Evolutionary conservation across 2,888 invertebrate genomes (phyloP), one percentile per base, ranked within the genome.

Genomic region (Horisme vitalbata): DNA sequence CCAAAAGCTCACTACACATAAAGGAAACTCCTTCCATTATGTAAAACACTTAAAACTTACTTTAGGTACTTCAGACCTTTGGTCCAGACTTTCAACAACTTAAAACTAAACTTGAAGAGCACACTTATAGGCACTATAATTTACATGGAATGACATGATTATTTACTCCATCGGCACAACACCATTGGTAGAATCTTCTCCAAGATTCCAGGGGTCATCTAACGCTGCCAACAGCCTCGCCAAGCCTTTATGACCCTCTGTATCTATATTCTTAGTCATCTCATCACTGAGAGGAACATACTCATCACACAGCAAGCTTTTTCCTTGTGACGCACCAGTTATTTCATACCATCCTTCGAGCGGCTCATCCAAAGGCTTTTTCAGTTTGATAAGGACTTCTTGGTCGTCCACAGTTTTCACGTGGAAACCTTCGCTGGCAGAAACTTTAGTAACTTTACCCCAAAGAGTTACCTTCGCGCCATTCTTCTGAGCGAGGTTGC

Each of bases 281-380:
- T 85, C 82, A 30, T 68, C 71, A 10, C 79, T 77, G 55, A 90
- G 83, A 0, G 79, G 69, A 0, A 87, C 71, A 52, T 86, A 88
- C 38, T 90, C 89, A 36, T 90, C 89, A 54, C 89, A 89, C 38
- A 90, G 54, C 4, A 90, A 68, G 52, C 74, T 77, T 45, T 81
- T 87, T 8, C 89, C 90, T 69, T 89, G 88, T 1, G 85, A 83
- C 4, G 82, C 78, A 7, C 90, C 90, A 36, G 75, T 73, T 20
- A 90, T 82, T 54, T 90, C 90, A 46, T 86, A 87, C 90, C 90
- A 90, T 4, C 90, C 90, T 63, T 88, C 89, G 8, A 90, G 62
- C 1, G 83, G 70, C 41, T 89, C 90, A 18, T 68, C 75, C 41
- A 87, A 53, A 0, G 89, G 90, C 32, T 60, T 79, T 46, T 76